Evolutionary conservation across 2,797 vertebrate genomes (phyloP).

Genomic region (Enteromius paludinosus): DNA sequence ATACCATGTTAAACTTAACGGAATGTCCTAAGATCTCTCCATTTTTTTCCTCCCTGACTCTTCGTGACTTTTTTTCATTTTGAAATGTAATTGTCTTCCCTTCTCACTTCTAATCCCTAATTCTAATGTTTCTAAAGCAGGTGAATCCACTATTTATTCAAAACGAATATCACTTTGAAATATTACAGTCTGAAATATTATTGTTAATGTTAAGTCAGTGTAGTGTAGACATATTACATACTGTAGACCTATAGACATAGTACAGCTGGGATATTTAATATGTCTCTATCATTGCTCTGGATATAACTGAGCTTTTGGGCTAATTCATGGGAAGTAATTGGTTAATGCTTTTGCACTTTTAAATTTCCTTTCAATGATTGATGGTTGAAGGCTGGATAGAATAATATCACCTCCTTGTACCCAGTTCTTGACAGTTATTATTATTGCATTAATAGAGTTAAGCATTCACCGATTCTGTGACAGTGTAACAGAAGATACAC

Average conservation of each 20-base stretch:
- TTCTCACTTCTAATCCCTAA: background rate
- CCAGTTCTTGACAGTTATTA: background rate
- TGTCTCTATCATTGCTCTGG: background rate
- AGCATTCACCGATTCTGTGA: background rate
- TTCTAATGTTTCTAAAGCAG: background rate
- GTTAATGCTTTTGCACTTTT: background rate
- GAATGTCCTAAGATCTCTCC: background rate
- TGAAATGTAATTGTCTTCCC: background rate
- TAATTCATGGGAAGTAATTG: background rate
- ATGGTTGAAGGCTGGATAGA: background rate
- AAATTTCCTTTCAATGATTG: background rate
- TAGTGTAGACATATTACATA: too few species aligned
- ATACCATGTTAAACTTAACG: background rate
- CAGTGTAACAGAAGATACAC: too few species aligned
- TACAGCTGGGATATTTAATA: background rate
- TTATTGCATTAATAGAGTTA: background rate
- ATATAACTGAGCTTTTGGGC: background rate
- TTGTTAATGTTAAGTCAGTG: background rate
- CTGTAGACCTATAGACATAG: background rate
- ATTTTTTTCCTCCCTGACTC: too few species aligned
- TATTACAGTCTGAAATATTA: background rate
- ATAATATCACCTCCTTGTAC: background rate
- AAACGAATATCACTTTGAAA: background rate
- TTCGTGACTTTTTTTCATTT: background rate
- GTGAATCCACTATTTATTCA: background rate